Conservation (phyloP, 2,888 invertebrate genomes). For the Tridacna gigas region DNA sequence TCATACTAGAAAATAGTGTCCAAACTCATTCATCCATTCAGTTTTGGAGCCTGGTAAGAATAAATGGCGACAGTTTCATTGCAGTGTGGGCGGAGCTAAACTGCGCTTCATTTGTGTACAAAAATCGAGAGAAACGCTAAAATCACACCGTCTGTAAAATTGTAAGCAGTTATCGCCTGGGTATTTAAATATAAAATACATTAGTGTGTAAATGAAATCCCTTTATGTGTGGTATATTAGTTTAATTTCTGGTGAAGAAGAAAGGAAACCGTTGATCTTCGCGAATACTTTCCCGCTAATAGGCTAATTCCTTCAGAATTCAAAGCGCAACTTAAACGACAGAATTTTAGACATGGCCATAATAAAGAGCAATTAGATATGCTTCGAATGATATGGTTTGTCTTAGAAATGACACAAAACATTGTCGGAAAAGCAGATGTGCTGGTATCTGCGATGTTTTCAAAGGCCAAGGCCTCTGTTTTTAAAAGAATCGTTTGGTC, state of each 20-base stretch:
- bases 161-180: constrained; percentile 24
- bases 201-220: constrained; percentile 24
- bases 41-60: not conserved
- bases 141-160: constrained; percentile 10
- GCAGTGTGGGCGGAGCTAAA: constrained; percentile 8
- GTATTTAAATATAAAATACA: constrained; percentile 29
- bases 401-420: no score
- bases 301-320: no score
- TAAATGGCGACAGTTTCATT: constrained; percentile 28
- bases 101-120: constrained; percentile 7
- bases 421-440: no score
- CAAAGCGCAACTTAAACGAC: no score
- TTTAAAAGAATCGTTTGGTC: no score
- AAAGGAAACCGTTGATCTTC: not conserved
- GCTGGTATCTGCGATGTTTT: no score
- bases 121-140: constrained; percentile 13
- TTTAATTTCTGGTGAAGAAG: constrained; percentile 1
- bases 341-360: no score
- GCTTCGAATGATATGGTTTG: no score
- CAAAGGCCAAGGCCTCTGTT: no score
- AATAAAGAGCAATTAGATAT: no score
- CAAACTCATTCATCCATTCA: not conserved
- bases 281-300: no score
- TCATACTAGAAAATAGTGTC: constrained; percentile 10
- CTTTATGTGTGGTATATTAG: constrained; percentile 28